A percentile compares a stretch with the other conserved stretches of the same genome.
These are phyloP conservation scores for Eutrigla gurnardus DNA, from an alignment of 2,797 vertebrate genomes.

Conservation along the genomic window DNA sequence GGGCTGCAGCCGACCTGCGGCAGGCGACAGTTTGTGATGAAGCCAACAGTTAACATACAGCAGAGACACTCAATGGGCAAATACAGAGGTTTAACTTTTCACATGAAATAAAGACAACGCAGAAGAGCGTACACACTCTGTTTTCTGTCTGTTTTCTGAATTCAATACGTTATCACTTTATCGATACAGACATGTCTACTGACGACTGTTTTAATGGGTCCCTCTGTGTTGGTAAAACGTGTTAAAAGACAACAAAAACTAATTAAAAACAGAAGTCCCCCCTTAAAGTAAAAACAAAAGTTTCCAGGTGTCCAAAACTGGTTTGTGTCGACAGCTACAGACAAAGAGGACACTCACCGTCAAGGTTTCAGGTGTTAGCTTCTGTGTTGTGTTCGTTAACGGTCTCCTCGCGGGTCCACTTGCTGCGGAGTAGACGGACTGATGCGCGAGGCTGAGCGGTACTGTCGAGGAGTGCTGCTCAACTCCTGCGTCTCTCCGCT, in stretches of 20 bases:
- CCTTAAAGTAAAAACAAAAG: background rate
- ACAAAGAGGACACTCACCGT: constrained; percentile 43
- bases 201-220: background rate
- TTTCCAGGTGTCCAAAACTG: background rate
- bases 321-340: no score
- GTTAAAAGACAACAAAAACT: background rate
- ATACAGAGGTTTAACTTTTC: background rate
- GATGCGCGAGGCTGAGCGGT: constrained; percentile 9
- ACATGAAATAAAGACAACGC: background rate
- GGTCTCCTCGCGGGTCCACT: constrained; percentile 44
- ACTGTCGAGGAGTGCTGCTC: constrained; percentile 12
- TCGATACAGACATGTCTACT: background rate
- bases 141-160: background rate
- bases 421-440: constrained; percentile 50
- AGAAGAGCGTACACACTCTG: background rate
- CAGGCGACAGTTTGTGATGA: background rate
- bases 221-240: background rate
- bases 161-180: background rate
- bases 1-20: constrained; percentile 43
- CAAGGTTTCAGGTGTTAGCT: constrained; percentile 4
- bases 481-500: constrained; percentile 14
- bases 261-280: no score
- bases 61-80: background rate
- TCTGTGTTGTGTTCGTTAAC: background rate
- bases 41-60: background rate